These are phyloP conservation scores for Cheilosia scutellata DNA, from an alignment of 2,888 invertebrate species.

Conservation along the genomic window DNA sequence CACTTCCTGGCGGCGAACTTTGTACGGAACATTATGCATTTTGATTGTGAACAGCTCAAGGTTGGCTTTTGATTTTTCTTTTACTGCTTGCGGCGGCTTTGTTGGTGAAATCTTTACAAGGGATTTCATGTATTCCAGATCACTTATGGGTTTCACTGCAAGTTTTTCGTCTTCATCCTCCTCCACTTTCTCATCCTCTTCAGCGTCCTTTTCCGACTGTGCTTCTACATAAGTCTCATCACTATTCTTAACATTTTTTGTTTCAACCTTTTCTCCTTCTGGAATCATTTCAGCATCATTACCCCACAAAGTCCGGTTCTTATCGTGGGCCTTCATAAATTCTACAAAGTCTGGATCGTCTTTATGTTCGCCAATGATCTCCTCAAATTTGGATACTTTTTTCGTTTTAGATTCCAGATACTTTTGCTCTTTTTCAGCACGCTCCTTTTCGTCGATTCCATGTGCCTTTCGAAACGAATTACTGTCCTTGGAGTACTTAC, in stretches of 20 bases:
- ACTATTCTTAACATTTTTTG: slow-evolving; percentile 82
- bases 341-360: slow-evolving; percentile 95
- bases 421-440: slow-evolving; percentile 78
- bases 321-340: slow-evolving; percentile 93
- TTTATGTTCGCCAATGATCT: slow-evolving; percentile 90
- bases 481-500: slow-evolving; percentile 94
- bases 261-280: slow-evolving; percentile 70
- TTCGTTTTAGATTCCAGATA: slow-evolving; percentile 77
- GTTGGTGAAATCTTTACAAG: slow-evolving; percentile 84
- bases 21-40: slow-evolving; percentile 91
- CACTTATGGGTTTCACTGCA: slow-evolving; percentile 90
- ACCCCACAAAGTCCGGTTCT: slow-evolving; percentile 85
- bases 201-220: slow-evolving; percentile 83
- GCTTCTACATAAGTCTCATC: slow-evolving; percentile 81
- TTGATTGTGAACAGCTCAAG: slow-evolving; percentile 87
- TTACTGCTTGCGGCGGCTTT: slow-evolving; percentile 80
- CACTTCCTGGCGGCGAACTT: slow-evolving; percentile 92
- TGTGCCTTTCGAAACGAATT: slow-evolving; percentile 85
- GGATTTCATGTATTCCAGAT: slow-evolving; percentile 91
- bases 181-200: slow-evolving; percentile 79
- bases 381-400: slow-evolving; percentile 86
- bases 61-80: slow-evolving; percentile 80
- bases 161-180: slow-evolving; percentile 85
- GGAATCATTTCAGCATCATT: slow-evolving; percentile 84
- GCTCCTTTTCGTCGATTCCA: slow-evolving; percentile 81